Conservation (phyloP, 1,140 invertebrate genomes). For the Batillaria attramentaria region DNA sequence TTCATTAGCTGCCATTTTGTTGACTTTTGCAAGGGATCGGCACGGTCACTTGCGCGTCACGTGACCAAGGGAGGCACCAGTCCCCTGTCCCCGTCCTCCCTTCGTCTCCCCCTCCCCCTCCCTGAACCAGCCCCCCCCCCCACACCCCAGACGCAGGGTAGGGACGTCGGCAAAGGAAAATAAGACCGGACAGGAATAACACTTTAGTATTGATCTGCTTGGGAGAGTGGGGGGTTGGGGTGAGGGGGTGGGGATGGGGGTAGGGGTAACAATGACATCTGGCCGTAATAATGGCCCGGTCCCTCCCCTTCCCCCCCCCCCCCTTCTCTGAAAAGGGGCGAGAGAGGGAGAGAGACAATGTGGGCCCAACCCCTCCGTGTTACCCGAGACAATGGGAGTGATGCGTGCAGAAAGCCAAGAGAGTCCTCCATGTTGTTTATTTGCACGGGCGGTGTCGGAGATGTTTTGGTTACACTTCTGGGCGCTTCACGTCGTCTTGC, state of each 20-base stretch:
- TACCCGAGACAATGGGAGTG: too few species aligned
- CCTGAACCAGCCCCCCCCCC: too few species aligned
- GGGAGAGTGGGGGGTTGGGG: background rate
- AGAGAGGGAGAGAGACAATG: background rate
- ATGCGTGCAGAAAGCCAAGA: background rate
- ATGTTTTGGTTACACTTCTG: slow-evolving; percentile 19
- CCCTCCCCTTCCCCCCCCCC: background rate
- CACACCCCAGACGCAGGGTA: background rate
- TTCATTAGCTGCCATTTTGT: slow-evolving; percentile 34
- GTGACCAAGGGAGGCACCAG: slow-evolving; percentile 5
- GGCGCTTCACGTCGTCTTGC: background rate
- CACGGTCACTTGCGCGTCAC: slow-evolving; percentile 1
- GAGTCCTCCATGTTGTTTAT: background rate
- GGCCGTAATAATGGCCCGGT: slow-evolving; percentile 24
- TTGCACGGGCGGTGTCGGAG: background rate
- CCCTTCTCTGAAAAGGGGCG: background rate
- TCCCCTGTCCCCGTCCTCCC: too few species aligned
- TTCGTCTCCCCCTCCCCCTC: too few species aligned
- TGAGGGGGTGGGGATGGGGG: background rate
- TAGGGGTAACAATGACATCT: slow-evolving; percentile 16
- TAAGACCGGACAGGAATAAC: slow-evolving; percentile 12
- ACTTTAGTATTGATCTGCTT: slow-evolving; percentile 1
- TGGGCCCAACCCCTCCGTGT: background rate
- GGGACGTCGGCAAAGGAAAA: background rate
- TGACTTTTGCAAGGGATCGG: slow-evolving; percentile 28